Conservation (phyloP, 2,797 vertebrate genomes). For the Sebastes trivittatus region DNA sequence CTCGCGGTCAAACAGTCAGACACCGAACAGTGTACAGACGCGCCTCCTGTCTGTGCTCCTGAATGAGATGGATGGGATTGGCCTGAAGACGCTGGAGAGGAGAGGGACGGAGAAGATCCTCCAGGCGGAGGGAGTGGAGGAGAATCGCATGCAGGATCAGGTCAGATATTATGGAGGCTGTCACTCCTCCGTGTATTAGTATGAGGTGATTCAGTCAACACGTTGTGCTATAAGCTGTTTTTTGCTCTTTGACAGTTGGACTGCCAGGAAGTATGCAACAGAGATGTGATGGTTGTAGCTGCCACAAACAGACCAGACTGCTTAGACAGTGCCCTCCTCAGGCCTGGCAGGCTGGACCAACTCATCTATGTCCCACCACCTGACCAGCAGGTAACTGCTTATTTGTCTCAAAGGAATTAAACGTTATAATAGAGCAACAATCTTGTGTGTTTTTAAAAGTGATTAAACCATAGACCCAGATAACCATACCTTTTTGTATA, state of each 20-base stretch:
- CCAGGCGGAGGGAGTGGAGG: conserved; percentile 73
- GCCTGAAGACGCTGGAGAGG: conserved; percentile 88
- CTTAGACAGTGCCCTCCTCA: conserved; percentile 92
- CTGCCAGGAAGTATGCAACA: conserved; percentile 87
- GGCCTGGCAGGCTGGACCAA: conserved; percentile 94
- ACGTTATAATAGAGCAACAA: not conserved
- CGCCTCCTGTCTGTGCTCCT: conserved; percentile 93
- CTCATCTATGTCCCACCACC: conserved; percentile 93
- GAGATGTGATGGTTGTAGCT: conserved; percentile 91
- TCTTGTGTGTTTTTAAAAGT: not conserved
- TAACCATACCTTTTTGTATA: not conserved
- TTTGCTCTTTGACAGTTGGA: conserved; percentile 78
- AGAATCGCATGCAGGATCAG: conserved; percentile 67
- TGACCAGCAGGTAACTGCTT: conserved; percentile 85
- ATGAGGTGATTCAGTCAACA: not conserved
- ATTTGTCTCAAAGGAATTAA: not conserved
- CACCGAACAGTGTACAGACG: conserved; percentile 83
- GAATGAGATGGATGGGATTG: conserved; percentile 96
- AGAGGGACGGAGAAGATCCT: conserved; percentile 79
- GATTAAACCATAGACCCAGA: not conserved
- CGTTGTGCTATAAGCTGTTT: not conserved
- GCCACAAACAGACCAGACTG: conserved; percentile 93
- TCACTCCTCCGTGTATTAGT: not conserved
- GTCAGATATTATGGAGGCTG: conserved; percentile 53
- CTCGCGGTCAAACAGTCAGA: conserved; percentile 77